phyloP scores from a whole-genome alignment of 30 jellyfish, hydroid and myxozoan genomes.

The Hydractinia echinata region DNA sequence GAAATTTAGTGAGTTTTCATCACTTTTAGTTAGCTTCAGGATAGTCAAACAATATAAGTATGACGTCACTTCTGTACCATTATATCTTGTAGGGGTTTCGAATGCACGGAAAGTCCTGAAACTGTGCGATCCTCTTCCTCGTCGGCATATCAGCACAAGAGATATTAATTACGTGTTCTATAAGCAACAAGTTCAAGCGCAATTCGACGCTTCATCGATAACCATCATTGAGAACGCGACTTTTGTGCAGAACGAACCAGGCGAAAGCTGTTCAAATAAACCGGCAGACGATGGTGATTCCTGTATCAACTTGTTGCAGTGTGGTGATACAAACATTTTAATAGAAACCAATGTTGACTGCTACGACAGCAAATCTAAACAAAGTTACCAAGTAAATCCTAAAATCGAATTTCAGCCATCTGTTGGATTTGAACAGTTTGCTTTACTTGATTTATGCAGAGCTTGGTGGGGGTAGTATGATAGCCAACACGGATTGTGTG shows the following conservation, averaged over 20 bases:
- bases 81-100: too few relatives aligned
- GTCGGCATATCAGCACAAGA: slow-evolving; percentile 11
- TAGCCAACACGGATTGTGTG: neutral
- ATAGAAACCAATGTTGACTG: neutral
- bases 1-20: too few relatives aligned
- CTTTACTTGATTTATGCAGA: neutral
- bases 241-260: neutral
- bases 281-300: neutral
- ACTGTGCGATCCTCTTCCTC: neutral
- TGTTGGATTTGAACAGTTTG: slow-evolving; percentile 4
- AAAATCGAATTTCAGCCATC: slow-evolving; percentile 12
- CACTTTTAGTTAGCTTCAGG: too few relatives aligned
- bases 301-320: neutral
- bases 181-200: neutral
- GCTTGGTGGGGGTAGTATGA: slow-evolving; percentile 17
- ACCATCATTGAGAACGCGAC: neutral
- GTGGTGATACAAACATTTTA: neutral
- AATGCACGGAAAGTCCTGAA: neutral
- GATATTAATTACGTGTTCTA: neutral
- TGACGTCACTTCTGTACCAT: too few relatives aligned
- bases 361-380: neutral
- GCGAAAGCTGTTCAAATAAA: neutral
- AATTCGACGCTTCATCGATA: neutral
- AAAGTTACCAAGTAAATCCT: neutral
- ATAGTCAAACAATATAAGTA: too few relatives aligned